These are phyloP conservation scores for Tetramorium alpestre DNA, from an alignment of 1,140 invertebrate genomes.

Conservation along the genomic window DNA sequence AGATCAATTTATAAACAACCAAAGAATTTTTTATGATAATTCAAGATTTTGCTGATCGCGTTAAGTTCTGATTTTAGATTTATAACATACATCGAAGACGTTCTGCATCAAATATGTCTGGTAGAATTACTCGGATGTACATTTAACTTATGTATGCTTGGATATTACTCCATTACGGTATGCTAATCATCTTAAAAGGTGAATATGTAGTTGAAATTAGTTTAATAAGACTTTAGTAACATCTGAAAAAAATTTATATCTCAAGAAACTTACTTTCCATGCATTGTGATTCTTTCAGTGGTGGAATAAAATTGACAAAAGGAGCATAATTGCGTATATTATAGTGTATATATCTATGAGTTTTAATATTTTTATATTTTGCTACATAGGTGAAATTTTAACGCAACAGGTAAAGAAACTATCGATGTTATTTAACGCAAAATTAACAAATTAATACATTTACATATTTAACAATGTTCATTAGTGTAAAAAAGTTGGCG, in stretches of 20 bases:
- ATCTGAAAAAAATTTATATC: constrained; percentile 6
- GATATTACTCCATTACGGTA: constrained; percentile 77
- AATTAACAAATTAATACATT: constrained; percentile 28
- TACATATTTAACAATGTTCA: constrained; percentile 29
- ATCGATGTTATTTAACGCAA: not conserved
- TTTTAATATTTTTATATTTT: constrained; percentile 76
- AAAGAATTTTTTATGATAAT: not conserved
- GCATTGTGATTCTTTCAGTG: constrained; percentile 62
- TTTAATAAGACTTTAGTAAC: constrained; percentile 23
- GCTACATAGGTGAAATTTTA: constrained; percentile 72
- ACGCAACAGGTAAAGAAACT: constrained; percentile 65
- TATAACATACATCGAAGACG: constrained; percentile 65
- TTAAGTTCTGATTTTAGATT: constrained; percentile 67
- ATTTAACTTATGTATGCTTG: constrained; percentile 77
- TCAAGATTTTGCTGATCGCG: not conserved
- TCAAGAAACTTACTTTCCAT: not conserved
- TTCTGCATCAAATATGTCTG: constrained; percentile 76
- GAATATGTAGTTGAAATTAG: constrained; percentile 34
- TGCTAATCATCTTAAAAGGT: constrained; percentile 39
- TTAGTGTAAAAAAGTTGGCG: constrained; percentile 69
- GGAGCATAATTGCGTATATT: constrained; percentile 59
- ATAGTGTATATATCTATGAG: constrained; percentile 69
- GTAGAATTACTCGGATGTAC: constrained; percentile 78
- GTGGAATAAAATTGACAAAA: constrained; percentile 66
- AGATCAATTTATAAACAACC: not conserved